These are phyloP conservation scores for Zaprionus kolodkinae DNA, from an alignment of 1,140 invertebrate species.

Conservation along the genomic window DNA sequence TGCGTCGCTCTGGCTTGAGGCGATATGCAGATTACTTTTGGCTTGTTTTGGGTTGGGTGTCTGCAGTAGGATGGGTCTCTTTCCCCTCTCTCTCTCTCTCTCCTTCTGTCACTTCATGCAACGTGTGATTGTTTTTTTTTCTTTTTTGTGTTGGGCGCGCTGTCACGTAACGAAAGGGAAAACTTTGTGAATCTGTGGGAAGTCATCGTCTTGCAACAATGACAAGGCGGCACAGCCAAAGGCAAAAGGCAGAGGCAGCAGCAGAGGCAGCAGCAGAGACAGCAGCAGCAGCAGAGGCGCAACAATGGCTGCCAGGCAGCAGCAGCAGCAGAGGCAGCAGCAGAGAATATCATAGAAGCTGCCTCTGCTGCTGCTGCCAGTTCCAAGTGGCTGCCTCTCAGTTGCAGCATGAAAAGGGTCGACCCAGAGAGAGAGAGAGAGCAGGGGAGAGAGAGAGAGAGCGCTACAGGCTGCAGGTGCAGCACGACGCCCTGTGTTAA, in stretches of 20 bases:
- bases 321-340: too few relatives aligned
- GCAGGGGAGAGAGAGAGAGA: background rate
- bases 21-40: slow-evolving; percentile 62
- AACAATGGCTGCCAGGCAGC: slow-evolving; percentile 64
- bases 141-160: slow-evolving; percentile 52
- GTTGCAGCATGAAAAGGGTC: slow-evolving; percentile 44
- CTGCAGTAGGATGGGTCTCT: slow-evolving; percentile 47
- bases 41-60: slow-evolving; percentile 37
- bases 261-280: too few relatives aligned
- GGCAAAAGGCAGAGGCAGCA: slow-evolving; percentile 23
- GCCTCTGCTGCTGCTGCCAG: slow-evolving; percentile 33
- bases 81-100: background rate
- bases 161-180: slow-evolving; percentile 72
- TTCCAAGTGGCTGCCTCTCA: slow-evolving; percentile 72
- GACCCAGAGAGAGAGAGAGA: background rate
- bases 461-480: slow-evolving; percentile 2
- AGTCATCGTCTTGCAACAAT: slow-evolving; percentile 65
- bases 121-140: slow-evolving; percentile 57
- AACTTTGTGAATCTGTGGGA: slow-evolving; percentile 66
- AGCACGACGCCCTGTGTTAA: slow-evolving; percentile 49
- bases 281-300: slow-evolving; percentile 11
- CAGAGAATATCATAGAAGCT: slow-evolving; percentile 53
- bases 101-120: slow-evolving; percentile 38
- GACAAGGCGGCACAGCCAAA: slow-evolving; percentile 56
- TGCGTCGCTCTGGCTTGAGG: slow-evolving; percentile 15